Percentiles rank a stretch among this genome's conserved stretches.
Evolutionary conservation across 2,888 invertebrate genomes (phyloP).

Genomic region (Quadroppia sp.): DNA sequence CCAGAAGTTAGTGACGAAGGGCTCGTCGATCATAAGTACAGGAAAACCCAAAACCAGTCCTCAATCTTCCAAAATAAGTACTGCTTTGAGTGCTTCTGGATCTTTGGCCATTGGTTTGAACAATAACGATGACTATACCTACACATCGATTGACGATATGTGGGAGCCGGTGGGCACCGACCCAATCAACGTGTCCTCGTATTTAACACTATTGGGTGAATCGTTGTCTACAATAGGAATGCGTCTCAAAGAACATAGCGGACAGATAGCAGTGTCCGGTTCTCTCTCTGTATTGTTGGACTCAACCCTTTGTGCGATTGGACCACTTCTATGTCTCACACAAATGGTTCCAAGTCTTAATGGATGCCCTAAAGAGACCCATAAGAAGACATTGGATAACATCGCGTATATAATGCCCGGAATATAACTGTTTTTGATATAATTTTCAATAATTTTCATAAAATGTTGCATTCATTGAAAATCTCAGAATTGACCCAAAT

Average conservation of each 20-base stretch:
- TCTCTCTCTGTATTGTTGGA: constrained; percentile 87
- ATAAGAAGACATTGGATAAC: constrained; percentile 74
- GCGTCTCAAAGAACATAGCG: constrained; percentile 86
- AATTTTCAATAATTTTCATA: background rate
- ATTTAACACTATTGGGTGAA: constrained; percentile 83
- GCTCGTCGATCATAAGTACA: constrained; percentile 55
- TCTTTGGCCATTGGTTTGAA: background rate
- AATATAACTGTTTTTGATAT: constrained; percentile 53
- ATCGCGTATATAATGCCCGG: constrained; percentile 93
- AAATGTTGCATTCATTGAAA: background rate
- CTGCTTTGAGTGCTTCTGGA: no score
- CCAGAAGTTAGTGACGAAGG: constrained; percentile 62
- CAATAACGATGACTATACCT: constrained; percentile 5
- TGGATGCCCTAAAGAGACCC: constrained; percentile 61
- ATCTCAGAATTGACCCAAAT: background rate
- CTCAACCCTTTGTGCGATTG: constrained; percentile 83
- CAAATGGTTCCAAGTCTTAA: constrained; percentile 74
- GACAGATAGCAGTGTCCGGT: constrained; percentile 90
- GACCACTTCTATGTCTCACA: constrained; percentile 78
- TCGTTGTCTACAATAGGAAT: constrained; percentile 90
- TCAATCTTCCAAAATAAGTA: background rate
- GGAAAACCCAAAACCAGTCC: constrained; percentile 49
- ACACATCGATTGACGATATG: constrained; percentile 12
- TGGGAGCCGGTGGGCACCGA: constrained; percentile 66
- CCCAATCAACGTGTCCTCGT: constrained; percentile 85